Base-by-base conservation (phyloP, 2,888 invertebrate species). In the Hyposoter dolosus region DNA sequence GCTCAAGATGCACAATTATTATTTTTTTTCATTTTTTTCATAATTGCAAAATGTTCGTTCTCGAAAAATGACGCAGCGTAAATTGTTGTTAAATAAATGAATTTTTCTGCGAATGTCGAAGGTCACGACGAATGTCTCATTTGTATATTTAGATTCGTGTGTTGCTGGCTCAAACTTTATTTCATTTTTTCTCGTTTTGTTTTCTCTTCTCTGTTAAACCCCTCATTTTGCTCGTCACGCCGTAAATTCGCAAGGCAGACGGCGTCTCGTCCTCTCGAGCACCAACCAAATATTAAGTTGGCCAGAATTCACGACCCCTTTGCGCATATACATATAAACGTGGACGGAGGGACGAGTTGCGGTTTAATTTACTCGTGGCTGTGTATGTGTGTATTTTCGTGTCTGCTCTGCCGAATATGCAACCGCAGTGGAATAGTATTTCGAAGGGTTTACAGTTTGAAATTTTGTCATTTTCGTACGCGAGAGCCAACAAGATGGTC, bases 171-270 rank as follows among this genome's bases (percentile, higher is more conserved):
- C 19, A 10, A 56, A 23, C 23, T 28, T 28, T 19, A 53, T 53
- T 53, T 43, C 40, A 75, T 82, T 80, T 76, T 69, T 74, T 71
- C 65, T 63, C 9, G 66, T 69, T 45, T 12, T 74, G 66, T 53
- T 63, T 63, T 10, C 71, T 50, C 69, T 40, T 79, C 35, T 65
- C 60, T 32, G 68, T 72, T 56, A 32, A 80, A 72, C 82, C 78
- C 83, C 77, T 87, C 83, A 82, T 85, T 84, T 77, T 85, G 74
- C 76, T 78, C 82, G 86, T 85, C 79, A 85, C 78, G 85, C 88
- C 82, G 82, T 84, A 77, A 87, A 85, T 83, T 72, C 82, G 84
- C 76, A 63, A 76, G 77, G 53, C 84, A 71, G 68, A 82, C 85
- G 68, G 77, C 82, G 68, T 77, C 74, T 63, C 82, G 72, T 79